Base-by-base conservation (phyloP, 2,113 vertebrate genomes). In the Sturnira hondurensis region DNA sequence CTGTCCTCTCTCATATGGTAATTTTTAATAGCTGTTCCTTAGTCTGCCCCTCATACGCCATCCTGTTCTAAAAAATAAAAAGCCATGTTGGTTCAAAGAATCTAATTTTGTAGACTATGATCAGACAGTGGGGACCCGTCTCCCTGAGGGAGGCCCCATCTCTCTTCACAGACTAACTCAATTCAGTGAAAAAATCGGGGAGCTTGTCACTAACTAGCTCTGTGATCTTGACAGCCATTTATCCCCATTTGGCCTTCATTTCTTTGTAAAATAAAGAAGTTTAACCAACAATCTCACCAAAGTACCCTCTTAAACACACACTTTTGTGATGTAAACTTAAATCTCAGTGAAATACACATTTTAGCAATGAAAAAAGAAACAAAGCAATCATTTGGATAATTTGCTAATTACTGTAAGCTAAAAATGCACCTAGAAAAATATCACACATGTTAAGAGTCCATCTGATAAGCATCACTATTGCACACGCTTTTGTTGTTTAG, bases 401-500 rank as follows among this genome's bases (percentile, higher is more conserved):
- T 91, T 71, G 5, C 7, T 94, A 91, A 88, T 78, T 86, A 78
- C 36, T 43, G 10, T 15, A 58, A 54, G 36, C 14, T 73, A 47
- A 89, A 68, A 91, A 24, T 41, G 6, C 45, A 20, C 10, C 41
- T 61, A n/a, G 43, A 84, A 88, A 47, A 56, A 2, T 1, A 17
- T 22, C 16, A 43, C 2, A 2, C 11, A 47, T 16, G 24, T 83
- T 71, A 24, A 38, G 33, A 52, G 5, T 74, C 16, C 20, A 38
- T 45, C 3, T 28, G 45, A 89, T 15, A 28, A 47, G 7, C 52
- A 31, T 36, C 58, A 45, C 12, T 13, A 36, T 52, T 81, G 10
- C 58, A 88, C 67, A 63, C 41, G 13, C 65, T n/a, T 95, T 88
- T 74, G 41, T 28, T 89, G 17, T 80, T 93, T 85, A 89, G 7